A percentile compares a stretch with the other conserved stretches of the same genome.
These are phyloP conservation scores for Volucella zonaria DNA, from an alignment of 2,888 invertebrate species.

Conservation along the genomic window DNA sequence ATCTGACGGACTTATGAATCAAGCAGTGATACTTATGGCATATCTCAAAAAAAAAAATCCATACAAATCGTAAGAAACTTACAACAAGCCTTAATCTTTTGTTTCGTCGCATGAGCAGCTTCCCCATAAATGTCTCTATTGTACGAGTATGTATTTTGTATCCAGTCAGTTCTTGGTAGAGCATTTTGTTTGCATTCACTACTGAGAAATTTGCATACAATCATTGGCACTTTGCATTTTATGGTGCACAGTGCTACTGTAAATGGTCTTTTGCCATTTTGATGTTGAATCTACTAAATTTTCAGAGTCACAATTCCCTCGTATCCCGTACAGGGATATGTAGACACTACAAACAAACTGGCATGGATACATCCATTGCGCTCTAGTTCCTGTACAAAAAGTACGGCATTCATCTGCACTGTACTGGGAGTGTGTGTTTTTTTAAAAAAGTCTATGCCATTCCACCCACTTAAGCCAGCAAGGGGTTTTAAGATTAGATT, in stretches of 20 bases:
- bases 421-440: background rate
- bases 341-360: too few relatives aligned
- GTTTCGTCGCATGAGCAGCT: too few relatives aligned
- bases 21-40: too few relatives aligned
- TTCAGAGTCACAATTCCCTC: conserved; percentile 14
- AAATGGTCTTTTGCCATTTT: conserved; percentile 4
- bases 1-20: too few relatives aligned
- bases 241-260: conserved; percentile 30
- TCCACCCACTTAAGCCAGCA: background rate
- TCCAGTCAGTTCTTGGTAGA: conserved; percentile 18
- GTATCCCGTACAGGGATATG: background rate
- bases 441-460: conserved; percentile 9
- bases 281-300: background rate
- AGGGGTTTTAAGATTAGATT: conserved; percentile 4
- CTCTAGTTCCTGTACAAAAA: conserved; percentile 37
- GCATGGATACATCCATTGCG: conserved; percentile 14
- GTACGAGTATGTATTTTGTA: too few relatives aligned
- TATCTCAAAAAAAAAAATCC: too few relatives aligned
- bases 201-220: conserved; percentile 48
- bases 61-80: too few relatives aligned
- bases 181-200: conserved; percentile 46
- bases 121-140: too few relatives aligned
- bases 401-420: conserved; percentile 8
- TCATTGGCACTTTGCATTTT: conserved; percentile 47
- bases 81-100: too few relatives aligned